Evolutionary conservation across 2,888 invertebrate species (phyloP), one percentile per base, ranked within the genome.

Genomic region (Xestia sexstrigata): DNA sequence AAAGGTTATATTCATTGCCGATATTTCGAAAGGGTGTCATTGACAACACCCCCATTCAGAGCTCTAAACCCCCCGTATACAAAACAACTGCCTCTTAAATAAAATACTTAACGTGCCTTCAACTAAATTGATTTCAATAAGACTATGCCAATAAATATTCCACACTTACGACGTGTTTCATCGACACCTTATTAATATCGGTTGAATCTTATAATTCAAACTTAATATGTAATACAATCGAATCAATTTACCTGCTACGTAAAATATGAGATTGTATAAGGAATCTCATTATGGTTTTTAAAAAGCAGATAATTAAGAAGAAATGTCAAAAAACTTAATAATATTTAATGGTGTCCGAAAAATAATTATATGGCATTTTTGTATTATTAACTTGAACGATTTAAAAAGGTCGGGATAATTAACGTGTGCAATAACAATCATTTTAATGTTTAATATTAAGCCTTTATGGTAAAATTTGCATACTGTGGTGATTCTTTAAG

Each of bases 371-470:
- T 89, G 88, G 89, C 90, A 91, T 93, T 94, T 93, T 92, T 90
- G 91, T 91, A 89, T 93, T 92, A 93, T 94, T 93, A 93, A 91
- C 90, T 91, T 87, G 89, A 88, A 88, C 89, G 90, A 89, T 91
- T 93, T 92, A 93, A 94, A 93, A 94, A 95, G 95, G 95, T 95
- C 93, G 91, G 83, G 91, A 93, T 94, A 95, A 95, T 96, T 96
- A 96, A 95, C 93, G 92, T 93, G 91, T 86, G 91, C 91, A 94
- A 94, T 94, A 94, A 94, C 92, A 93, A 93, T 93, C 90, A 90
- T 88, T 91, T 91, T 93, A 93, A 94, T 92, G 93, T 91, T 89
- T 90, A 90, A 91, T 90, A 90, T 90, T 90, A 91, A 91, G 90
- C 90, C 85, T 93, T 93, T 93, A 93, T 89, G 91, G 90, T 79